Base-by-base conservation (phyloP, 2,113 vertebrate genomes). In the Connochaetes taurinus region DNA sequence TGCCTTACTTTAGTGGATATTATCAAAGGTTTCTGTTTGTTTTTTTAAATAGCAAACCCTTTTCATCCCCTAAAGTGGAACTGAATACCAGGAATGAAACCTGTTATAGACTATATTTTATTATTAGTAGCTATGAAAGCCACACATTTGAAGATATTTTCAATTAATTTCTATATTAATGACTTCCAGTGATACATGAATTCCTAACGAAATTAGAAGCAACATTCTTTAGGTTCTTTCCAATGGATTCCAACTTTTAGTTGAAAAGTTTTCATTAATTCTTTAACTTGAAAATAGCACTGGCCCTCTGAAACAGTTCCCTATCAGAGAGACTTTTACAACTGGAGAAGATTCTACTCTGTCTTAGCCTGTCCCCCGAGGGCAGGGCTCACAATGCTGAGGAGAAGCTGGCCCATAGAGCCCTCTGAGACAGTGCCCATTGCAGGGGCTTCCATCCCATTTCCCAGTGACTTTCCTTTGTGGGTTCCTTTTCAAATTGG, bases 151-250 rank as follows among this genome's bases (percentile, higher is more conserved):
- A 91, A 89, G 29, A 94, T 93, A 87, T 74, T 98, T 97, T 86
- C 67, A 94, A 93, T 52, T 55, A 13, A 33, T 89, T 92, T 96
- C 76, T 45, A 80, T 55, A 92, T 97, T 97, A 97, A 96, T 92
- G 74, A 91, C 53, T 76, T 96, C 58, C 92, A 88, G 64, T 47
- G 92, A 84, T 92, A 90, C 29, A 16, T 31, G 19, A 87, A 31
- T 86, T 90, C 58, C 87, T 92, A 88, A 92, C 80, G 89, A 94
- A 96, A 96, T 95, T 87, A 96, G 52, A 43, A 94, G 60, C 47
- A 82, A 58, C 45, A 23, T 96, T 90, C 53, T 82, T 87, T 58
- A 67, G 52, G 31, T 87, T 95, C 15, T 71, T 82, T 88, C 90
- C 58, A 84, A 47, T 27, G 52, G n/a, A 93, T 74, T 90, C 91